Percentiles rank a stretch among this genome's conserved stretches.
Evolutionary conservation across 2,888 invertebrate genomes (phyloP).

Genomic region (Leptinotarsa tumamoca): DNA sequence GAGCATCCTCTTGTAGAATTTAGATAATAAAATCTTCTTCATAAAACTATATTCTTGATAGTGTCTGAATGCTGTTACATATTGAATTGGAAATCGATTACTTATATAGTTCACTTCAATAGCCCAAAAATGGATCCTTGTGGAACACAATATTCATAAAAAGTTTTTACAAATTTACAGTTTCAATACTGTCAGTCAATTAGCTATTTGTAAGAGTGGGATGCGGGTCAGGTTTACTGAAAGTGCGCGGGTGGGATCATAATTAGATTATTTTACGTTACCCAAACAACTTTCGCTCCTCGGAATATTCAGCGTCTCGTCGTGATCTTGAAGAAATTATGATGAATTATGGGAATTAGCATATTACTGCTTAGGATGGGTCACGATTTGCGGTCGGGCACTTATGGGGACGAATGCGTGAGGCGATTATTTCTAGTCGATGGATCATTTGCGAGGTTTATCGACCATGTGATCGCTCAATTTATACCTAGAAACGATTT

Average conservation of each 20-base stretch:
- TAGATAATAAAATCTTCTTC: no score
- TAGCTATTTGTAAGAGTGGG: slow-evolving; percentile 7
- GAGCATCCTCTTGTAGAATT: no score
- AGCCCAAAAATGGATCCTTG: no score
- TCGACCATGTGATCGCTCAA: slow-evolving; percentile 11
- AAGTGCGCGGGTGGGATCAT: slow-evolving; percentile 34
- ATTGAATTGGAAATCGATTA: neutral
- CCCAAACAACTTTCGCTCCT: slow-evolving; percentile 26
- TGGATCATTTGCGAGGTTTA: slow-evolving; percentile 1
- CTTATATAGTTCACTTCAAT: no score
- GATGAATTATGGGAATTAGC: slow-evolving; percentile 37
- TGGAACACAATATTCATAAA: no score
- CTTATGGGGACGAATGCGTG: slow-evolving; percentile 10
- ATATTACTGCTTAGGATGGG: slow-evolving; percentile 27
- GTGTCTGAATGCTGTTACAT: no score
- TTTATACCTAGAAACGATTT: neutral
- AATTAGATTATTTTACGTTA: slow-evolving; percentile 42
- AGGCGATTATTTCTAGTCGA: neutral
- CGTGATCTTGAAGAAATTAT: slow-evolving; percentile 35
- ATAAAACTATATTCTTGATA: no score
- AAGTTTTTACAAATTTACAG: no score
- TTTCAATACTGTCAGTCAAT: neutral
- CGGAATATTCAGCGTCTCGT: slow-evolving; percentile 35
- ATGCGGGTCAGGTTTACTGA: slow-evolving; percentile 36
- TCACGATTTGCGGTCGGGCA: slow-evolving; percentile 29